Evolutionary conservation across 2,888 invertebrate genomes (phyloP).

Genomic region (Caenorhabditis sp.): DNA sequence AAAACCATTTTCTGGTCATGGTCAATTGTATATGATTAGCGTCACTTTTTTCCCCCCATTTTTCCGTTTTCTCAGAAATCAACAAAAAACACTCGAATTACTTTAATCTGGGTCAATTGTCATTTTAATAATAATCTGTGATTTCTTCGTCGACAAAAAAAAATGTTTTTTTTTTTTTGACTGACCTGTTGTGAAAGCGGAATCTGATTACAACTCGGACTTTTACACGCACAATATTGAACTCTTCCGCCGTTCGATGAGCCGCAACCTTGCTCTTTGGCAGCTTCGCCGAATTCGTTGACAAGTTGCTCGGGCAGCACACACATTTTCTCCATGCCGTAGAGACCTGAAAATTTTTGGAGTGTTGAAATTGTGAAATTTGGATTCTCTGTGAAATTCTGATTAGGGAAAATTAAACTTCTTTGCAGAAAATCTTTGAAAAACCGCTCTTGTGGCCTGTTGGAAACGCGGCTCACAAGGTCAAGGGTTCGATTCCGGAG

Average conservation of each 20-base stretch:
- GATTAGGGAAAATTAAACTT: too few relatives aligned
- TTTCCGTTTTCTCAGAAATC: background rate
- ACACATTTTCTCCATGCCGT: conserved; percentile 66
- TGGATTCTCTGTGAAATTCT: too few relatives aligned
- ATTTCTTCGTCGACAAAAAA: background rate
- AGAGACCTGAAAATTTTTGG: conserved; percentile 44
- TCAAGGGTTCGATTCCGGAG: too few relatives aligned
- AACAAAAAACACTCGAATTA: background rate
- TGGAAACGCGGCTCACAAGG: too few relatives aligned
- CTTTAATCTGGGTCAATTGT: conserved; percentile 1
- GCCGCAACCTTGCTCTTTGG: conserved; percentile 49
- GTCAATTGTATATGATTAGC: conserved; percentile 5
- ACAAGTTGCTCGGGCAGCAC: conserved; percentile 53
- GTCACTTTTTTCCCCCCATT: conserved; percentile 12
- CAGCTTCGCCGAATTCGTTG: conserved; percentile 55
- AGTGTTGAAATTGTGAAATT: too few relatives aligned
- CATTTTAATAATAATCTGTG: conserved; percentile 5
- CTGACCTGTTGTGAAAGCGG: conserved; percentile 48
- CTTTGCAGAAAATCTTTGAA: too few relatives aligned
- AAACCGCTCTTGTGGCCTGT: too few relatives aligned
- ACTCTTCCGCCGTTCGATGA: conserved; percentile 36
- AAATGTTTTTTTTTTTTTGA: background rate
- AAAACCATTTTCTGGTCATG: background rate
- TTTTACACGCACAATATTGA: conserved; percentile 59
- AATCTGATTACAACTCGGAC: conserved; percentile 53